Percentiles rank a stretch among this genome's conserved stretches.
phyloP scores from a whole-genome alignment of 2,888 invertebrate species.

The Camptogramma bilineatum region DNA sequence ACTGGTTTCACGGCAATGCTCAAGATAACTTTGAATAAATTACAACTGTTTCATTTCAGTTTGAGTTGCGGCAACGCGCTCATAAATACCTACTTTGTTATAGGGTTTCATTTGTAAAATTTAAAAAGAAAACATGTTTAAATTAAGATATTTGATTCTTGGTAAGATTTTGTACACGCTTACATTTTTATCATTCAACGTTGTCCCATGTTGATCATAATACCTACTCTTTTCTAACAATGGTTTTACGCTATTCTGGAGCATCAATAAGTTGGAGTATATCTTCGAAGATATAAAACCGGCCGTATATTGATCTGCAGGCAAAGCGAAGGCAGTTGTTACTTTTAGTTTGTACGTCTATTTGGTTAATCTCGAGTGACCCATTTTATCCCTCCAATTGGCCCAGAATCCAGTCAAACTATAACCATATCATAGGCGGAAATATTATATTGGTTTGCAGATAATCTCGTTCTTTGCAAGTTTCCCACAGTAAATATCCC shows the following conservation, averaged over 20 bases:
- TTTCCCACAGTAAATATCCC: slow-evolving; percentile 51
- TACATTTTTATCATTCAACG: too few species aligned
- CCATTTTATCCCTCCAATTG: slow-evolving; percentile 17
- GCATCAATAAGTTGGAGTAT: not conserved
- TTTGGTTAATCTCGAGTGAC: slow-evolving; percentile 22
- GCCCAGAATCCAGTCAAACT: slow-evolving; percentile 19
- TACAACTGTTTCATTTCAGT: slow-evolving; percentile 53
- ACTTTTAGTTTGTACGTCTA: slow-evolving; percentile 13
- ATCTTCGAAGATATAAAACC: not conserved
- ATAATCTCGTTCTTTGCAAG: slow-evolving; percentile 45
- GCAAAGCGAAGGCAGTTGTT: slow-evolving; percentile 16
- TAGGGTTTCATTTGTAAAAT: not conserved
- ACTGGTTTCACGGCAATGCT: slow-evolving; percentile 74
- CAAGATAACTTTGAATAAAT: slow-evolving; percentile 71
- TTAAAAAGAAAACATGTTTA: not conserved
- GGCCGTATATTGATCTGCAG: not conserved
- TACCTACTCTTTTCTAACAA: too few species aligned
- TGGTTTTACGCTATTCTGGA: not conserved
- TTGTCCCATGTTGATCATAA: too few species aligned
- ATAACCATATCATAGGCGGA: slow-evolving; percentile 26
- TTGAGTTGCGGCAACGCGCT: slow-evolving; percentile 39
- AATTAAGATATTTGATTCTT: too few species aligned
- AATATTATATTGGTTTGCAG: slow-evolving; percentile 33
- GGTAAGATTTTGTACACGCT: too few species aligned
- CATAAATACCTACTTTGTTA: not conserved